A percentile compares a stretch with the other conserved stretches of the same genome.
Conservation (phyloP, 92 coral and sea anemone genomes). For the Phenganax stokvisi region DNA sequence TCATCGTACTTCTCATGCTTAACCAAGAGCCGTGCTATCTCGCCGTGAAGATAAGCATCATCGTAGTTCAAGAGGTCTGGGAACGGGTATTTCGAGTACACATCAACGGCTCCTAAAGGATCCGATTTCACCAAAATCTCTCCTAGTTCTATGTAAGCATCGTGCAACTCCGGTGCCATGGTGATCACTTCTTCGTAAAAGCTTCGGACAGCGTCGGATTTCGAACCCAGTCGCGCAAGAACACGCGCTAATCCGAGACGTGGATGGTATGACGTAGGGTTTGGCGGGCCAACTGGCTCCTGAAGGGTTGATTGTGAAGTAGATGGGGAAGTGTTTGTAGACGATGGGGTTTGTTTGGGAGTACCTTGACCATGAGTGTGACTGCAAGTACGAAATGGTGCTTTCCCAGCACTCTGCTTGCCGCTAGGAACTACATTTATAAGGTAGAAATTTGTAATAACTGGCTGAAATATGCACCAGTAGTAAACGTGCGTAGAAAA, state of each 20-base stretch:
- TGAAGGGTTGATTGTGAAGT: not conserved
- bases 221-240: constrained; percentile 70
- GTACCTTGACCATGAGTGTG: constrained; percentile 1
- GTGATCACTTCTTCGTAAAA: constrained; percentile 74
- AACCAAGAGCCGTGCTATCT: constrained; percentile 81
- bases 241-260: constrained; percentile 92
- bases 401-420: not conserved
- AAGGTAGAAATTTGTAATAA: not conserved
- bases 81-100: constrained; percentile 45
- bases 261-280: constrained; percentile 76
- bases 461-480: too few species aligned
- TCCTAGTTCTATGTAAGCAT: constrained; percentile 95
- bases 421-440: not conserved
- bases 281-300: constrained; percentile 74
- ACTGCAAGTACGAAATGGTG: constrained; percentile 23
- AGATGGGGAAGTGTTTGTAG: not conserved
- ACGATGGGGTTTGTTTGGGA: constrained; percentile 15
- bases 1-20: constrained; percentile 84
- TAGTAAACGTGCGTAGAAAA: too few species aligned
- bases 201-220: constrained; percentile 52
- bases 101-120: constrained; percentile 87
- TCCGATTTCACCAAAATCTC: constrained; percentile 75
- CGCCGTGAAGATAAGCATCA: constrained; percentile 95
- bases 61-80: constrained; percentile 77
- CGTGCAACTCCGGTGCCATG: constrained; percentile 89